Percentiles rank a stretch among this genome's conserved stretches.
phyloP scores from a whole-genome alignment of 2,797 vertebrate species.

The Rhinatrema bivittatum region DNA sequence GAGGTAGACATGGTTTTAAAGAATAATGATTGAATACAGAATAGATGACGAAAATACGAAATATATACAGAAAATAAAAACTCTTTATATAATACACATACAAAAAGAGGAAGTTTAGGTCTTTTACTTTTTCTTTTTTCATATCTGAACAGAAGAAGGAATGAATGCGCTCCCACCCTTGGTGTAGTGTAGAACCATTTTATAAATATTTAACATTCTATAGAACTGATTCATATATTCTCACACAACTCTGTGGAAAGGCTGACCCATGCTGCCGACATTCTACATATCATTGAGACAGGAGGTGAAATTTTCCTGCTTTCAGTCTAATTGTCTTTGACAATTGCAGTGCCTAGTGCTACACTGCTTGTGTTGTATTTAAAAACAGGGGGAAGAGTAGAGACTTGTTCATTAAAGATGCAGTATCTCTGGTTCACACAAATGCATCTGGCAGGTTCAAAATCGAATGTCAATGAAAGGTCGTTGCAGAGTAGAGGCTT shows the following conservation, averaged over 20 bases:
- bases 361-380: constrained; percentile 68
- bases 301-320: constrained; percentile 68
- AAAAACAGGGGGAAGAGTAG: constrained; percentile 64
- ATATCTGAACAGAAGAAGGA: constrained; percentile 34
- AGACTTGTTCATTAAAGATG: constrained; percentile 74
- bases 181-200: constrained; percentile 69
- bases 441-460: constrained; percentile 71
- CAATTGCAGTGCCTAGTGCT: constrained; percentile 66
- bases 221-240: constrained; percentile 68
- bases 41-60: constrained; percentile 61
- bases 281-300: constrained; percentile 70
- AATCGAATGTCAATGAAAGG: constrained; percentile 72
- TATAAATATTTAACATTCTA: constrained; percentile 78
- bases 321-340: constrained; percentile 73
- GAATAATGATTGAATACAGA: constrained; percentile 73
- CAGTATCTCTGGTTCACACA: constrained; percentile 65
- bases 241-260: constrained; percentile 64
- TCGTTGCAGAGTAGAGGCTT: constrained; percentile 60
- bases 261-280: constrained; percentile 67
- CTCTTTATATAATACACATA: constrained; percentile 48
- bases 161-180: constrained; percentile 77
- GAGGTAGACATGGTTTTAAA: constrained; percentile 99
- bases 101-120: neutral
- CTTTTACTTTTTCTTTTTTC: no score
- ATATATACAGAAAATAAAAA: constrained; percentile 56